Evolutionary conservation across 2,797 vertebrate genomes (phyloP), one percentile per base, ranked within the genome.

Genomic region (Acropternis orthonyx): DNA sequence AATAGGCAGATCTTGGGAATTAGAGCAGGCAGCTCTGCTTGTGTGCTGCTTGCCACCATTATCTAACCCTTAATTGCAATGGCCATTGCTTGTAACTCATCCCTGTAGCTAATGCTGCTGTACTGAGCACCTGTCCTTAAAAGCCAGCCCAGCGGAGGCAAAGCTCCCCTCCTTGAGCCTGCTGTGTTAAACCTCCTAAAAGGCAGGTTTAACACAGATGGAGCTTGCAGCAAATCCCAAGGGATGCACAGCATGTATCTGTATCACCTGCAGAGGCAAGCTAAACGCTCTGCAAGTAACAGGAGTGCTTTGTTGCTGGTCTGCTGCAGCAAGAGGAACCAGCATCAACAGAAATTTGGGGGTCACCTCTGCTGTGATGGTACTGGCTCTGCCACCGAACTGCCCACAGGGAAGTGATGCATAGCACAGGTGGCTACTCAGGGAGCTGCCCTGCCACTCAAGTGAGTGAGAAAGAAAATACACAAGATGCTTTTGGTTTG

Each of bases 281-380:
- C 5, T 14, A 12, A 88, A 21, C 0, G 2, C 27, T 28, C 37
- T 18, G 55, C 0, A 6, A 52, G 63, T 32, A 56, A 14, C 8
- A 12, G 48, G 10, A 68, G 24, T 0, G 3, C 46, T 61, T 28
- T 34, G 39, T 46, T 30, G 9, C 23, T 3, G 6, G 14, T 51
- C 58, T 81, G 54, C 61, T 67, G n/a, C 46, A 44, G 32, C 0
- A 1, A n/a, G 59, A 37, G 21, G 36, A 74, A 4, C 24, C 11
- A 6, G 36, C 1, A 1, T 28, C 1, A 0, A 3, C 24, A 68
- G 62, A 54, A 61, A 10, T 19, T 32, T 26, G 12, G 68, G 22
- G 34, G 4, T 52, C 10, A 10, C 19, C 26, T 67, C 0, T 0
- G 12, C 4, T 51, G 37, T 0, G 0, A 13, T 28, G 71, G 52